phyloP scores from a whole-genome alignment of 2,888 invertebrate species.

The Caradrina kadenii region DNA sequence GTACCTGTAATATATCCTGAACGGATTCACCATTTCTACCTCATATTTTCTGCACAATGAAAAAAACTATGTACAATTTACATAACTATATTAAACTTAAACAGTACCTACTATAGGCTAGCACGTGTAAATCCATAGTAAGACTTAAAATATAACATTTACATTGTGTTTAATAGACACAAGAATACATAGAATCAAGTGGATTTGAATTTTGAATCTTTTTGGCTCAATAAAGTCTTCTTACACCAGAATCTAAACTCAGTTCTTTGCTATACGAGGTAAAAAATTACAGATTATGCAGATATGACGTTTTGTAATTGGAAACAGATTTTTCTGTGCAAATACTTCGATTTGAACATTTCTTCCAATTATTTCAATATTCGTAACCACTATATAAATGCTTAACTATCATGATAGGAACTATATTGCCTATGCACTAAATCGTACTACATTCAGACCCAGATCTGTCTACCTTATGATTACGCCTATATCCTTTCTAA shows the following conservation, averaged over 20 bases:
- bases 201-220: background rate
- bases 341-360: background rate
- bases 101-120: conserved; percentile 16
- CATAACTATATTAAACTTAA: conserved; percentile 4
- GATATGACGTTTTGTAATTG: too few relatives aligned
- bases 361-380: conserved; percentile 1
- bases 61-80: conserved; percentile 13
- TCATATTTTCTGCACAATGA: conserved; percentile 16
- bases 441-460: conserved; percentile 29
- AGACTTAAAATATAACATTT: conserved; percentile 2
- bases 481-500: conserved; percentile 17
- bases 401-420: conserved; percentile 23
- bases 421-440: conserved; percentile 10
- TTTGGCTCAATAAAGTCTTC: background rate
- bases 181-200: too few relatives aligned
- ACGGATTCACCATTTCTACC: conserved; percentile 17
- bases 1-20: conserved; percentile 2
- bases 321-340: background rate
- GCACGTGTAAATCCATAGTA: conserved; percentile 11
- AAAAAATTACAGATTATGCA: too few relatives aligned
- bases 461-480: conserved; percentile 32
- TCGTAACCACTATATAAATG: background rate
- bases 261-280: too few relatives aligned
- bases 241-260: background rate
- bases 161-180: background rate